phyloP scores from a whole-genome alignment of 2,797 vertebrate genomes.

The Leptoclinus maculatus region DNA sequence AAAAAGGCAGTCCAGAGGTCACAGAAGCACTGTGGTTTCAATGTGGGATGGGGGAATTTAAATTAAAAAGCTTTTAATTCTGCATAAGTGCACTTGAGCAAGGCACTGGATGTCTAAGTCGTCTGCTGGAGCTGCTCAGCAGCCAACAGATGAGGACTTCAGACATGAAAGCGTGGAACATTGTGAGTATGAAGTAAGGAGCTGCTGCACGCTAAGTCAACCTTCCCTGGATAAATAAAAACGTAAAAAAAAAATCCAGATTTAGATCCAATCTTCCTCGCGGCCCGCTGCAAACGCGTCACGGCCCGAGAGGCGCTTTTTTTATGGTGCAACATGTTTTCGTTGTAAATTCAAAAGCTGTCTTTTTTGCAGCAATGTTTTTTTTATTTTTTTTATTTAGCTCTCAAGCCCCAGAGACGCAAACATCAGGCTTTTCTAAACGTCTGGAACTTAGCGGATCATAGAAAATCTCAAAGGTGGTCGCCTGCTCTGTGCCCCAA shows the following conservation, averaged over 20 bases:
- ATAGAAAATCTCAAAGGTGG: slow-evolving; percentile 71
- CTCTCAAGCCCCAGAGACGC: slow-evolving; percentile 27
- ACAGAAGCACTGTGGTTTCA: slow-evolving; percentile 41
- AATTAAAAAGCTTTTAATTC: slow-evolving; percentile 32
- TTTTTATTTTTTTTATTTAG: slow-evolving; percentile 36
- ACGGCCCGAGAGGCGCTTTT: neutral
- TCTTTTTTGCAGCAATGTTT: slow-evolving; percentile 37
- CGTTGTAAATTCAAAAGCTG: slow-evolving; percentile 41
- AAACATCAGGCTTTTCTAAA: slow-evolving; percentile 41
- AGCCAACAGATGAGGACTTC: slow-evolving; percentile 43
- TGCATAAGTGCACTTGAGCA: slow-evolving; percentile 50
- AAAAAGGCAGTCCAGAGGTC: slow-evolving; percentile 50
- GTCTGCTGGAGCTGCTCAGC: slow-evolving; percentile 12
- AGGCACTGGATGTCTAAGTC: slow-evolving; percentile 36
- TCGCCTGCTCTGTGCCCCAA: slow-evolving; percentile 42
- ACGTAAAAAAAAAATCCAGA: slow-evolving; percentile 20
- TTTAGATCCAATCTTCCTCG: slow-evolving; percentile 36
- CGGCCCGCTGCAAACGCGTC: slow-evolving; percentile 42
- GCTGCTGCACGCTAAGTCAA: slow-evolving; percentile 26
- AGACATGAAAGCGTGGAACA: slow-evolving; percentile 45
- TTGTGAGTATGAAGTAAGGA: slow-evolving; percentile 28
- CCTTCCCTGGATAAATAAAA: slow-evolving; percentile 50
- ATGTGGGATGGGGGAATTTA: slow-evolving; percentile 20
- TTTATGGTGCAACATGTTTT: slow-evolving; percentile 47
- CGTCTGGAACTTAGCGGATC: slow-evolving; percentile 50